These are phyloP conservation scores for Gorsachius goisagi DNA, from an alignment of 2,113 vertebrate species.

Conservation along the genomic window DNA sequence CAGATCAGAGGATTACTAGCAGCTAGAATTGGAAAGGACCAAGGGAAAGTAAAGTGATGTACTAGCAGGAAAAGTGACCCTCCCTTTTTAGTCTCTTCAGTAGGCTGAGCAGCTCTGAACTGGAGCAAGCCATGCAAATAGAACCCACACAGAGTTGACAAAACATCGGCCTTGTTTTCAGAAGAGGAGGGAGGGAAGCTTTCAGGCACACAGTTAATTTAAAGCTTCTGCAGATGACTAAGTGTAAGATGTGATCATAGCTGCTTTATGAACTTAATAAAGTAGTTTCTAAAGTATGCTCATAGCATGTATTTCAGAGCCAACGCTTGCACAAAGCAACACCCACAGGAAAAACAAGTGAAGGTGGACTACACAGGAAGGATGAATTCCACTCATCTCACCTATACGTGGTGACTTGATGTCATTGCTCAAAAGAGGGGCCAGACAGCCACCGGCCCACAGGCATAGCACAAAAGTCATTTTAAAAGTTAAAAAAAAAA, in stretches of 20 bases:
- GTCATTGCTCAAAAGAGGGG: not conserved
- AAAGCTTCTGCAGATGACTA: constrained; percentile 22
- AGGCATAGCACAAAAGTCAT: not conserved
- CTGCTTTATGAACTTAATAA: not conserved
- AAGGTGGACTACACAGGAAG: not conserved
- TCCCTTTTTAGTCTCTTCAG: not conserved
- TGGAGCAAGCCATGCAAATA: not conserved
- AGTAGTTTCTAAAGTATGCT: not conserved
- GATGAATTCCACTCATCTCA: not conserved
- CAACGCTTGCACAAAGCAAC: not conserved
- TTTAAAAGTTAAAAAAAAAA: not conserved
- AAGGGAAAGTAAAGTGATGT: not conserved
- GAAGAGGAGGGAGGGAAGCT: not conserved
- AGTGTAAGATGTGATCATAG: not conserved
- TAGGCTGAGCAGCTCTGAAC: not conserved
- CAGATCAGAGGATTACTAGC: not conserved
- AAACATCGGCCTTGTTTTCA: constrained; percentile 24
- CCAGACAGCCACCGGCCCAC: not conserved
- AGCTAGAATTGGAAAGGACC: not conserved
- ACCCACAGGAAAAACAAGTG: not conserved
- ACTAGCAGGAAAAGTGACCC: not conserved
- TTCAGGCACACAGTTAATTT: not conserved
- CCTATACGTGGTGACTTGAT: accelerated
- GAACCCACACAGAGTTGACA: constrained; percentile 39
- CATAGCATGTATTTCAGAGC: not conserved